Base-by-base conservation (phyloP, 2,113 vertebrate genomes). In the Brevimyrus niger region DNA sequence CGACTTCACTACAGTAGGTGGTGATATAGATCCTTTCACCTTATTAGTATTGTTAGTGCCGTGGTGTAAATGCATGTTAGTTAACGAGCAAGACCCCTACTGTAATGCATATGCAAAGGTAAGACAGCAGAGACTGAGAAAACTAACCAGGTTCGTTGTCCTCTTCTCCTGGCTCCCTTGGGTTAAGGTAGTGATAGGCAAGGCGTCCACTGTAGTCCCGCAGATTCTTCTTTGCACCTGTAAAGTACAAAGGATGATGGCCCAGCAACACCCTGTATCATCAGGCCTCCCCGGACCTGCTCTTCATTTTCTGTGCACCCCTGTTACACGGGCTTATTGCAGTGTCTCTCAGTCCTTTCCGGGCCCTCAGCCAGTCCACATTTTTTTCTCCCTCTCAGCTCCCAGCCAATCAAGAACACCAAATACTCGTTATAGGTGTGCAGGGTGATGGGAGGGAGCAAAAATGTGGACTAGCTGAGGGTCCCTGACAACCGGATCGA, bases 121-220 rank as follows among this genome's bases (percentile, higher is more conserved):
- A 69, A 47, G 9, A 65, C 15, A 31, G 42, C 55, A 47, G 21
- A 23, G 10, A 3, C 17, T 51, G 23, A 42, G n/a, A 19, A 80
- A 83, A 94, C 96, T 96, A 93, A 96, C 95, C 92, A 38, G 95
- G 90, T 27, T 94, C 93, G 3, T 88, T 89, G 48, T 93, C 92
- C 11, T 94, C 92, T 61, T 92, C 92, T 1, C 90, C 89, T 1
- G 90, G 42, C 19, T 95, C 94, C 73, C 92, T 94, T 27, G 90
- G 53, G 88, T 91, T 93, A 27, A 96, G 93, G 89, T 97, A 96
- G 88, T 96, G 93, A 89, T 87, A 89, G 19, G 96, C 94, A 44
- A 96, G 92, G 85, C 85, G 96, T 48, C 96, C 96, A 19, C 96
- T 96, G 94, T 97, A 95, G 91, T 97, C 96, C 87, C 96, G 92